These are phyloP conservation scores for Eclectus roratus DNA, from an alignment of 2,113 vertebrate genomes.

Conservation along the genomic window DNA sequence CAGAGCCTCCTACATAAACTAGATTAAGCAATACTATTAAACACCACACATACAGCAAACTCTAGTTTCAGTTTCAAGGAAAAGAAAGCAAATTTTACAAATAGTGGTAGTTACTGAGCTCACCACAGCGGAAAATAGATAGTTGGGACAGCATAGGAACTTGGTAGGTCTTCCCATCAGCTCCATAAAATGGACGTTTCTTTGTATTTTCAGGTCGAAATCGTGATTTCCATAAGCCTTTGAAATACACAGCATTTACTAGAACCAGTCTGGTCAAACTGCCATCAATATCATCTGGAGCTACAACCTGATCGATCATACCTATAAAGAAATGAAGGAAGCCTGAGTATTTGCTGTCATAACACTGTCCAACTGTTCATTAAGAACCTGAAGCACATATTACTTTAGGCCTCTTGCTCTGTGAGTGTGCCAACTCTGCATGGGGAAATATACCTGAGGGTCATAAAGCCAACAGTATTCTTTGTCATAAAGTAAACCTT, in stretches of 20 bases:
- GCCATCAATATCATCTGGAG: conserved; percentile 80
- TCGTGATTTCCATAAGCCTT: conserved; percentile 92
- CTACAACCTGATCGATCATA: conserved; percentile 86
- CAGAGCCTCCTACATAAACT: neutral
- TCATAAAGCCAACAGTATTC: neutral
- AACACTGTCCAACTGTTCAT: neutral
- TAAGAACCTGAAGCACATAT: neutral
- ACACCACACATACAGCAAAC: neutral
- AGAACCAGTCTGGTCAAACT: conserved; percentile 82
- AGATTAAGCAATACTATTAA: neutral
- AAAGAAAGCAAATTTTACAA: neutral
- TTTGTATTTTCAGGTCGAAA: conserved; percentile 91
- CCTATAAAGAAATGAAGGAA: conserved; percentile 73
- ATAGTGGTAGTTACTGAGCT: conserved; percentile 18
- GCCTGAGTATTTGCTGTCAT: neutral
- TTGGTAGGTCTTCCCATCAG: conserved; percentile 83
- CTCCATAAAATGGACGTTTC: conserved; percentile 81
- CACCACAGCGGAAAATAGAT: conserved; percentile 88
- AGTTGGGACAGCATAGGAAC: conserved; percentile 94
- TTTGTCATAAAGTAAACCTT: neutral
- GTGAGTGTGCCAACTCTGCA: neutral
- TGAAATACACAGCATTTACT: conserved; percentile 92
- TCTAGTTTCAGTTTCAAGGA: neutral
- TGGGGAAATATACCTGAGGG: neutral
- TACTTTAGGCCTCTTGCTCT: neutral